Conservation (phyloP, 2,888 invertebrate species). For the Carpatolechia fugitivella region DNA sequence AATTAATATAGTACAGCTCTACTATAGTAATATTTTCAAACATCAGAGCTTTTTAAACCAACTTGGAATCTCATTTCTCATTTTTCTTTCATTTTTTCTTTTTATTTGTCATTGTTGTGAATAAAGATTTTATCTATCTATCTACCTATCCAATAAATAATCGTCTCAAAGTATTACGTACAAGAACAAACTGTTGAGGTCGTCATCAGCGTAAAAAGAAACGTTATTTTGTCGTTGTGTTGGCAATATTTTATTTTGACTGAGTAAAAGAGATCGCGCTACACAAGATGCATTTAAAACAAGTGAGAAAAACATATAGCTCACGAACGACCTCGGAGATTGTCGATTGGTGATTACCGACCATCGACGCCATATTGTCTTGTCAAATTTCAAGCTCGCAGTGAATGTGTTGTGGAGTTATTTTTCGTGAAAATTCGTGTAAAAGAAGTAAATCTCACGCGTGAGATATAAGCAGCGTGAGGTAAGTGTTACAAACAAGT, state of each 20-base stretch:
- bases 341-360: constrained; percentile 41
- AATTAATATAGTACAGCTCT: too few species aligned
- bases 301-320: constrained; percentile 30
- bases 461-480: constrained; percentile 44
- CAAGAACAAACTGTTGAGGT: background rate
- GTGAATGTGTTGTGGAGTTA: constrained; percentile 47
- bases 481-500: constrained; percentile 40
- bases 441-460: constrained; percentile 36
- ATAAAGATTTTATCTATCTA: too few species aligned
- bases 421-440: constrained; percentile 31
- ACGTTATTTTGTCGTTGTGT: constrained; percentile 22
- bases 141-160: too few species aligned
- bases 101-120: too few species aligned
- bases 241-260: constrained; percentile 29
- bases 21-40: too few species aligned
- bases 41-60: too few species aligned
- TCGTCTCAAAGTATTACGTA: too few species aligned
- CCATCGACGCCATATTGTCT: constrained; percentile 67
- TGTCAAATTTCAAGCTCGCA: constrained; percentile 62
- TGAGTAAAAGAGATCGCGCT: constrained; percentile 29
- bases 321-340: constrained; percentile 35
- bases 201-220: background rate
- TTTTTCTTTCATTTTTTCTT: too few species aligned
- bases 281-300: constrained; percentile 6
- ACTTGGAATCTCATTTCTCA: too few species aligned